Evolutionary conservation across 2,797 vertebrate genomes (phyloP).

Genomic region (Ispidina lecontei): DNA sequence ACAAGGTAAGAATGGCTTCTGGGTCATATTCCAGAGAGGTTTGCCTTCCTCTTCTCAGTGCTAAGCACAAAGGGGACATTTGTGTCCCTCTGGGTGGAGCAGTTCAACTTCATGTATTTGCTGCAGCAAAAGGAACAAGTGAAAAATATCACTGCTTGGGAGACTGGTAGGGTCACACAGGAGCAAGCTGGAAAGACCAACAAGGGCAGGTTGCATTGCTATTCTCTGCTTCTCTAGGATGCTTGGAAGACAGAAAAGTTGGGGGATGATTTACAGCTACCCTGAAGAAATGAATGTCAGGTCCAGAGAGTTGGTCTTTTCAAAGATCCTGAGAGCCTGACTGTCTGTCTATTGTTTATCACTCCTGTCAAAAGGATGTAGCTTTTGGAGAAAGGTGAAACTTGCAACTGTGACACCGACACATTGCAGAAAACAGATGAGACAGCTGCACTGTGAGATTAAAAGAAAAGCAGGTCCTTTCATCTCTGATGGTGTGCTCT

Average conservation of each 20-base stretch:
- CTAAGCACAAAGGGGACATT: not conserved
- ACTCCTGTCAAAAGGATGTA: constrained; percentile 2
- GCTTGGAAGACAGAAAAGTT: not conserved
- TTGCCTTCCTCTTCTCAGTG: not conserved
- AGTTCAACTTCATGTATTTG: not conserved
- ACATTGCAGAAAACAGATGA: constrained; percentile 10
- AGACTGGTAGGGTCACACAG: not conserved
- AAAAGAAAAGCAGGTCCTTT: constrained; percentile 46
- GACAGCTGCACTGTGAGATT: constrained; percentile 37
- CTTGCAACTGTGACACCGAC: not conserved
- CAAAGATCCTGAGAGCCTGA: not conserved
- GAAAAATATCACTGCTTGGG: not conserved
- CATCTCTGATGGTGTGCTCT: constrained; percentile 8
- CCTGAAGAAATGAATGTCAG: not conserved
- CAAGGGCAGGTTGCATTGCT: not conserved
- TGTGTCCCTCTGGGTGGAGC: not conserved
- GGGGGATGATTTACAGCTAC: not conserved
- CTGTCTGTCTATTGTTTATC: constrained; percentile 3
- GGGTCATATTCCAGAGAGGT: not conserved
- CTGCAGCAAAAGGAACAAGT: not conserved
- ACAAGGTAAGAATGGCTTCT: not conserved
- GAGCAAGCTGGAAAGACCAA: not conserved
- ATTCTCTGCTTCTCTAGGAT: not conserved
- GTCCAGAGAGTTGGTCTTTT: not conserved
- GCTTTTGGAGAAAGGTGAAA: constrained; percentile 37